Evolutionary conservation across 2,797 vertebrate genomes (phyloP).

Genomic region (Aldrovandia affinis): DNA sequence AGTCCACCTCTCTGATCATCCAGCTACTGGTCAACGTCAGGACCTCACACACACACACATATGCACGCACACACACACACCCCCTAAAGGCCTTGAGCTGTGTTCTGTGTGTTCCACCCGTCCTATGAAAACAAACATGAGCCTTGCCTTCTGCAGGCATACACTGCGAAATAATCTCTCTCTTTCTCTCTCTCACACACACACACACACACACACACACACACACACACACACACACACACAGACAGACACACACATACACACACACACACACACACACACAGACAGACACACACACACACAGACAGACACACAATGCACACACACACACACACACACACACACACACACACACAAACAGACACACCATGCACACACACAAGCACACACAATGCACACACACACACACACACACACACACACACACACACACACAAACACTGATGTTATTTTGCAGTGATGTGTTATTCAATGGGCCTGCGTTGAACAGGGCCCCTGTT

Average conservation of each 20-base stretch:
- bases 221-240: conserved; percentile 21
- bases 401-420: conserved; percentile 20
- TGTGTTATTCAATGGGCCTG: not conserved
- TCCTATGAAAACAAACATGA: too few relatives aligned
- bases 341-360: too few relatives aligned
- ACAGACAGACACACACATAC: conserved; percentile 34
- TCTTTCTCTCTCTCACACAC: too few relatives aligned
- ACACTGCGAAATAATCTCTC: too few relatives aligned
- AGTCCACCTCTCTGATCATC: conserved; percentile 49
- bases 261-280: conserved; percentile 17
- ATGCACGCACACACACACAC: too few relatives aligned
- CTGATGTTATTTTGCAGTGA: not conserved
- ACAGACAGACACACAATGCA: not conserved
- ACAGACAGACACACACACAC: conserved; percentile 34
- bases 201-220: conserved; percentile 36
- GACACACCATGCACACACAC: too few relatives aligned
- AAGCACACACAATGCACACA: too few relatives aligned
- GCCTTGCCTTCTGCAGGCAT: too few relatives aligned
- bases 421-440: too few relatives aligned
- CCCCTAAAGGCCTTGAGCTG: too few relatives aligned
- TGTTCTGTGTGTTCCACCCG: too few relatives aligned
- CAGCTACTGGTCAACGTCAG: conserved; percentile 58
- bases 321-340: too few relatives aligned
- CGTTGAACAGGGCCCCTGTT: not conserved
- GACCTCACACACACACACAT: conserved; percentile 37